Evolutionary conservation across 2,888 invertebrate genomes (phyloP), one percentile per base, ranked within the genome.

Genomic region (Junonia oenone): DNA sequence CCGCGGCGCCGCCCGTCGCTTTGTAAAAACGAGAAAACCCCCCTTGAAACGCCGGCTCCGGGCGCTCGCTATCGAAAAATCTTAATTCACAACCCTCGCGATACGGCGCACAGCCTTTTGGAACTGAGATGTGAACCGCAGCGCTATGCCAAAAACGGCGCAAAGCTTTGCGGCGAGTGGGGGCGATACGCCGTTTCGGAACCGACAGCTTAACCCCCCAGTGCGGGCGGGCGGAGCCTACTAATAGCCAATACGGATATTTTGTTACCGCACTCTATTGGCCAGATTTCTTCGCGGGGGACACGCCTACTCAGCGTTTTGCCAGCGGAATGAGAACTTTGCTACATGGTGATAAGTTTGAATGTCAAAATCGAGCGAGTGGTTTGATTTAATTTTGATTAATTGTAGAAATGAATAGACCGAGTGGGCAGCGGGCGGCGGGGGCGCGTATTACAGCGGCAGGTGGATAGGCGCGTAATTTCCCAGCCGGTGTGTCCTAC

Each of bases 231-330:
- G 89, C 84, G 87, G 89, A 83, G 73, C 86, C 85, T 83, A 78
- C 84, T 91, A 90, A 90, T 91, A 84, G 88, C 92, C 91, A 92
- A 92, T 92, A 81, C 91, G 90, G 88, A 89, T 87, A 84, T 87
- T 87, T 87, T 84, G 88, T 90, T 90, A 90, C 87, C 87, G 85
- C 84, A 84, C 85, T 89, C 86, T 91, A 92, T 92, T 92, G 92
- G 93, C 91, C 88, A 91, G 89, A 90, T 86, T 84, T 81, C 82
- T 85, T 86, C 83, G 79, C 84, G 86, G 76, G 78, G 69, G 81
- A 75, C 82, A 83, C 90, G 90, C 90, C 90, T 75, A 72, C 75
- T 74, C 70, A 67, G 61, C 63, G 56, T 50, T 45, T 56, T 56
- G 67, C 63, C 72, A 68, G 45, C 58, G 63, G 63, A 81, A 78